Evolutionary conservation across 2,888 invertebrate genomes (phyloP).

Genomic region (Noctuana brunneofusca): DNA sequence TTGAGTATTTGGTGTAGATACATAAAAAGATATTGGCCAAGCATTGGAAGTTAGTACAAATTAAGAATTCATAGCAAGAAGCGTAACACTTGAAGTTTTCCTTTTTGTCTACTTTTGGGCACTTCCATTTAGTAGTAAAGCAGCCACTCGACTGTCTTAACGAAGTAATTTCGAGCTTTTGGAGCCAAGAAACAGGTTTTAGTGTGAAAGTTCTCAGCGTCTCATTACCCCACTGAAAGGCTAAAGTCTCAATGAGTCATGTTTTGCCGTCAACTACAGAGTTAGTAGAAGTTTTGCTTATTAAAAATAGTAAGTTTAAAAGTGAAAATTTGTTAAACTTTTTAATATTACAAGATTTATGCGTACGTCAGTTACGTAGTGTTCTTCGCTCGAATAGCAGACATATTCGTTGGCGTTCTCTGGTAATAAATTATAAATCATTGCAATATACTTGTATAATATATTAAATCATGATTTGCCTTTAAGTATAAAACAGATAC

Average conservation of each 20-base stretch:
- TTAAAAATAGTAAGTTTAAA: conserved; percentile 3
- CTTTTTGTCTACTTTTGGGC: conserved; percentile 5
- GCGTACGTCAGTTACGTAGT: conserved; percentile 56
- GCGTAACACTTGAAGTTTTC: background rate
- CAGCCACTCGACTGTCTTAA: conserved; percentile 28
- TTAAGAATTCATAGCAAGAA: background rate
- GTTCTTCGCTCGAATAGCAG: conserved; percentile 55
- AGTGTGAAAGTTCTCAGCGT: conserved; percentile 29
- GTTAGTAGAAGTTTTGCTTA: conserved; percentile 17
- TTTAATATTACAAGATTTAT: background rate
- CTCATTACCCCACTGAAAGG: conserved; percentile 28
- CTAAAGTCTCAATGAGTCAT: conserved; percentile 15
- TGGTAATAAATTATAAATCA: conserved; percentile 40
- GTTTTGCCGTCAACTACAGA: conserved; percentile 14
- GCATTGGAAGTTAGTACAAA: too few relatives aligned
- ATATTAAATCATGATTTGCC: too few relatives aligned
- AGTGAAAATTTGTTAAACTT: background rate
- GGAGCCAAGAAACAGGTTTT: conserved; percentile 14
- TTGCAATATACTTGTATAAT: too few relatives aligned
- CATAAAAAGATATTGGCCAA: background rate
- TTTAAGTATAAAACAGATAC: too few relatives aligned
- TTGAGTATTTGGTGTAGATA: too few relatives aligned
- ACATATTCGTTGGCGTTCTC: conserved; percentile 51
- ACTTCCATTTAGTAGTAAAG: conserved; percentile 13
- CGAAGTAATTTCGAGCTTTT: conserved; percentile 26